Evolutionary conservation across 2,797 vertebrate genomes (phyloP).

Genomic region (Falco peregrinus): DNA sequence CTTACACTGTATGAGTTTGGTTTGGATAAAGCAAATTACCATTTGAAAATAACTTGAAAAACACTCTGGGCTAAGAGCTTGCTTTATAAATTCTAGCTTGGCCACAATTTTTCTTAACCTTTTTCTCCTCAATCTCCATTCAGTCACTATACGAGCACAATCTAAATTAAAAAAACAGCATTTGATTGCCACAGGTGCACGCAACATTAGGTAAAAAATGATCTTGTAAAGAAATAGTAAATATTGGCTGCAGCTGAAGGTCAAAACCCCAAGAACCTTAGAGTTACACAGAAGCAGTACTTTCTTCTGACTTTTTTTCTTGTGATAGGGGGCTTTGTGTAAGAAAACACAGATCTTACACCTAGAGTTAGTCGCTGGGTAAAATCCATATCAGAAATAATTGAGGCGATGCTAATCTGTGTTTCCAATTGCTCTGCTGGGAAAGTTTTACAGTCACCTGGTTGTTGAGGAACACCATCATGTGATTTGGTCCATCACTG

Average conservation of each 20-base stretch:
- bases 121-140: slow-evolving; percentile 71
- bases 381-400: background rate
- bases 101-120: slow-evolving; percentile 81
- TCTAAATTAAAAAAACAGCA: slow-evolving; percentile 65
- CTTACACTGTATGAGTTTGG: slow-evolving; percentile 94
- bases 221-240: slow-evolving; percentile 19
- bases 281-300: background rate
- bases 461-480: background rate
- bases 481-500: background rate
- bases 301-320: background rate
- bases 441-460: background rate
- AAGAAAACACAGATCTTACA: background rate
- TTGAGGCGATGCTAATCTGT: background rate
- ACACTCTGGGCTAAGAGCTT: slow-evolving; percentile 91
- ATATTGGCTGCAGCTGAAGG: slow-evolving; percentile 49
- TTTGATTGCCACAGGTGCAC: slow-evolving; percentile 69
- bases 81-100: slow-evolving; percentile 86
- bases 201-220: slow-evolving; percentile 38
- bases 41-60: slow-evolving; percentile 97
- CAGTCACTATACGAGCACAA: slow-evolving; percentile 53
- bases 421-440: background rate
- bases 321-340: background rate
- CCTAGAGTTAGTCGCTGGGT: background rate
- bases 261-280: slow-evolving; percentile 24
- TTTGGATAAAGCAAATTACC: slow-evolving; percentile 97